Percentiles rank a stretch among this genome's conserved stretches.
These are phyloP conservation scores for Heliopora coerulea DNA, from an alignment of 92 coral and sea anemone genomes.

Conservation along the genomic window DNA sequence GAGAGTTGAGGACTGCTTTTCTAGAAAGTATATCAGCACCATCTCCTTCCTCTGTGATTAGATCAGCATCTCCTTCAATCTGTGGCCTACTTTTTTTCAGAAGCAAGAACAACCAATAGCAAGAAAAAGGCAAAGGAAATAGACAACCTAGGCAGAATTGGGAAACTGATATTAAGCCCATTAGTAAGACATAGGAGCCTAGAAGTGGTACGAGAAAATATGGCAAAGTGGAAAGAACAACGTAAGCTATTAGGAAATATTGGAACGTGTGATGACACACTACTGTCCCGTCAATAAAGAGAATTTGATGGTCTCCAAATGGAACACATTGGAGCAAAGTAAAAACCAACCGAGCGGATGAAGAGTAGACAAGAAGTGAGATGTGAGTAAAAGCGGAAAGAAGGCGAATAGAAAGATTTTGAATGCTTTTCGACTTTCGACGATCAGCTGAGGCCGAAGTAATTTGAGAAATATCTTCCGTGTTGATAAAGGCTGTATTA, in stretches of 20 bases:
- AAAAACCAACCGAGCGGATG: not conserved
- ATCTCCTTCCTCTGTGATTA: too few species aligned
- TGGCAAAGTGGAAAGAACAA: constrained; percentile 7
- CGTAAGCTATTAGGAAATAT: constrained; percentile 1
- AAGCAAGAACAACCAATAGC: constrained; percentile 10
- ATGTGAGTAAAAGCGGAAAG: constrained; percentile 1
- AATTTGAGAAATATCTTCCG: not conserved
- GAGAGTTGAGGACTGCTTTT: too few species aligned
- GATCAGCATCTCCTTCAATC: too few species aligned
- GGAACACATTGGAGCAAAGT: constrained; percentile 11
- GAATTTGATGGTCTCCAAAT: not conserved
- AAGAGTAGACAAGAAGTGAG: constrained; percentile 1
- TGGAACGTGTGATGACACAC: constrained; percentile 7
- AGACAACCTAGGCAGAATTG: constrained; percentile 2
- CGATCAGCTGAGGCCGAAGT: not conserved
- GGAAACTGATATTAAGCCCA: not conserved
- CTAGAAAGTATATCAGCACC: too few species aligned
- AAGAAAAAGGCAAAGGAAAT: constrained; percentile 16
- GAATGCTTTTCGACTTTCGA: not conserved
- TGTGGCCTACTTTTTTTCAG: not conserved
- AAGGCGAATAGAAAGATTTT: not conserved
- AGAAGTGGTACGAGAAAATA: constrained; percentile 12
- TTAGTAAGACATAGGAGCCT: constrained; percentile 1
- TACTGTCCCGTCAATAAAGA: constrained; percentile 22
- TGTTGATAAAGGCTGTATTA: too few species aligned